Conservation (phyloP, 2,888 invertebrate species). For the Diarsia brunnea region DNA sequence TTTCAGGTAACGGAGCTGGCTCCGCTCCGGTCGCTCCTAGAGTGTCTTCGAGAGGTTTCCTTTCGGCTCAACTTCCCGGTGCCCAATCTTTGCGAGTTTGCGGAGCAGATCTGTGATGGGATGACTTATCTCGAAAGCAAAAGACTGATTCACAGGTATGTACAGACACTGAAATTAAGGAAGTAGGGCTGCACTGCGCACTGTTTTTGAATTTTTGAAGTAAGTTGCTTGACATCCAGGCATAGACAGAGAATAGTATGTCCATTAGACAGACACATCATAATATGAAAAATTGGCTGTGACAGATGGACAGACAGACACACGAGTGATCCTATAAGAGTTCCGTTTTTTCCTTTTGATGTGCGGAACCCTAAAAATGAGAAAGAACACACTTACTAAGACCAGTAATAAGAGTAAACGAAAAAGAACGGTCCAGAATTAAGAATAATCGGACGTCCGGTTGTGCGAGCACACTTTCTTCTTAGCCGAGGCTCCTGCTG, state of each 20-base stretch:
- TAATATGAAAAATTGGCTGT: not conserved
- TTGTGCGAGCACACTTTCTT: not conserved
- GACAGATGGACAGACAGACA: too few relatives aligned
- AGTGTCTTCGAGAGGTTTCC: constrained; percentile 98
- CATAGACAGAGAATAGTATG: not conserved
- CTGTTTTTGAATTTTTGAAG: not conserved
- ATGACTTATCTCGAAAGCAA: constrained; percentile 99
- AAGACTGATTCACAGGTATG: constrained; percentile 97
- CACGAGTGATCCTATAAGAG: too few relatives aligned
- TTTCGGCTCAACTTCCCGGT: constrained; percentile 97
- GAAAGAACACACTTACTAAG: not conserved
- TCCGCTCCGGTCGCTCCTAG: constrained; percentile 97
- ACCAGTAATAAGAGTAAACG: not conserved
- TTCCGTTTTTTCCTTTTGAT: too few relatives aligned
- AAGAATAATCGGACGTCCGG: too few relatives aligned
- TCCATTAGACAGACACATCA: not conserved
- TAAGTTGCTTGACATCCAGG: not conserved
- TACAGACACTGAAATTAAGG: not conserved
- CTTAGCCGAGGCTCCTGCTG: not conserved
- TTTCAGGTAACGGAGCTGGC: constrained; percentile 97
- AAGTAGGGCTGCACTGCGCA: not conserved
- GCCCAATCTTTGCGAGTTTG: constrained; percentile 97
- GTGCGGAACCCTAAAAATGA: not conserved
- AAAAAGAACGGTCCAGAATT: too few relatives aligned
- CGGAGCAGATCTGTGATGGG: constrained; percentile 98